Percentiles rank a stretch among this genome's conserved stretches.
Evolutionary conservation across 2,113 vertebrate genomes (phyloP).

Genomic region (Mirza zaza): DNA sequence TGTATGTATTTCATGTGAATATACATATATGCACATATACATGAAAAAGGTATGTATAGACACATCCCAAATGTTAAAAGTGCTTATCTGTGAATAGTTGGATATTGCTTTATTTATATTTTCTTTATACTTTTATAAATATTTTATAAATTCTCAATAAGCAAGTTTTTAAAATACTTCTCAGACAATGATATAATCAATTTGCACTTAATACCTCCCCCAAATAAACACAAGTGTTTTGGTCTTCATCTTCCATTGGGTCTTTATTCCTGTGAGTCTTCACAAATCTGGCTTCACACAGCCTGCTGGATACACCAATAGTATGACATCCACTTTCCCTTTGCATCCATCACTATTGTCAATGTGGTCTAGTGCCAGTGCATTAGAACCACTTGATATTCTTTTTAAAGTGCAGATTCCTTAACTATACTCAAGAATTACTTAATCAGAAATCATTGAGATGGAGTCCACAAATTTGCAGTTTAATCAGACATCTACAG

Average conservation of each 20-base stretch:
- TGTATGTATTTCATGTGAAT: neutral
- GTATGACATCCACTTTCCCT: neutral
- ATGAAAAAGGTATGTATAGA: neutral
- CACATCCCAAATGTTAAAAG: neutral
- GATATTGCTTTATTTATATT: neutral
- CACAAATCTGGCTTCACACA: neutral
- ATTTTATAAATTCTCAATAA: neutral
- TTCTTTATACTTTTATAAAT: neutral
- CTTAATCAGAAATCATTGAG: neutral
- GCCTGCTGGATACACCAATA: neutral
- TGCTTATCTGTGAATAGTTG: neutral
- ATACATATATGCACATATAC: neutral
- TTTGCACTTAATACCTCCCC: neutral
- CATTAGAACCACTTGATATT: neutral
- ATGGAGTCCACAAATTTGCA: neutral
- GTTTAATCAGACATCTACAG: neutral
- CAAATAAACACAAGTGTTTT: neutral
- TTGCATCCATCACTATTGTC: neutral
- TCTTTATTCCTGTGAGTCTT: neutral
- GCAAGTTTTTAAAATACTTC: neutral
- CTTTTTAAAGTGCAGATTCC: neutral
- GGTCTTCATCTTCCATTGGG: neutral
- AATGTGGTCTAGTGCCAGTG: neutral
- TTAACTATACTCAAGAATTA: neutral
- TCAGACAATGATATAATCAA: neutral